phyloP scores from a whole-genome alignment of 2,888 invertebrate species.

The Hydraecia micacea region DNA sequence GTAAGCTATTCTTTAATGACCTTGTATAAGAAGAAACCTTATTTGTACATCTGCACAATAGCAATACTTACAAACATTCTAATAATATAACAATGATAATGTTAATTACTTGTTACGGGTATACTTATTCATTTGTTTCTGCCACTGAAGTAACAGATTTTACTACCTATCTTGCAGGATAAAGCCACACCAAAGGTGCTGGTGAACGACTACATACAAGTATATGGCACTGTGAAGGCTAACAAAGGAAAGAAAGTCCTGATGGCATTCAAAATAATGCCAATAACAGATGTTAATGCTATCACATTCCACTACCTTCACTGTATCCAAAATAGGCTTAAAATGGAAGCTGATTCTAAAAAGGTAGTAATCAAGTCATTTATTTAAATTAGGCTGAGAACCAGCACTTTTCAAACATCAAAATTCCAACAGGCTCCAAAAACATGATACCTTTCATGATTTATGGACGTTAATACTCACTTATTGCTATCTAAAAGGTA shows the following conservation, averaged over 20 bases:
- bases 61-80: constrained; percentile 1
- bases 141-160: not conserved
- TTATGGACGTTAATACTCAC: not conserved
- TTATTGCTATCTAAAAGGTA: not conserved
- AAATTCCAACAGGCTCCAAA: not conserved
- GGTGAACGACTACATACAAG: constrained; percentile 87
- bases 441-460: no score
- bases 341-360: constrained; percentile 87
- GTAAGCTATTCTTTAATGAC: constrained; percentile 67
- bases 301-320: constrained; percentile 89
- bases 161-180: constrained; percentile 76
- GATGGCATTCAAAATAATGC: constrained; percentile 88
- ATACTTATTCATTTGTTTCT: not conserved
- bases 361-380: constrained; percentile 75
- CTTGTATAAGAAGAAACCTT: not conserved
- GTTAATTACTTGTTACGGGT: not conserved
- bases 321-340: constrained; percentile 87
- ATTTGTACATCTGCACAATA: not conserved
- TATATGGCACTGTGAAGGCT: constrained; percentile 88
- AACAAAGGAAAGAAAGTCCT: constrained; percentile 88
- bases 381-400: not conserved
- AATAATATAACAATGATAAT: not conserved
- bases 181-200: constrained; percentile 86
- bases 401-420: not conserved
- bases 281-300: constrained; percentile 85